Evolutionary conservation across 1,140 invertebrate genomes (phyloP), one percentile per base, ranked within the genome.

Genomic region (Pseudomyrmex cubaensis): DNA sequence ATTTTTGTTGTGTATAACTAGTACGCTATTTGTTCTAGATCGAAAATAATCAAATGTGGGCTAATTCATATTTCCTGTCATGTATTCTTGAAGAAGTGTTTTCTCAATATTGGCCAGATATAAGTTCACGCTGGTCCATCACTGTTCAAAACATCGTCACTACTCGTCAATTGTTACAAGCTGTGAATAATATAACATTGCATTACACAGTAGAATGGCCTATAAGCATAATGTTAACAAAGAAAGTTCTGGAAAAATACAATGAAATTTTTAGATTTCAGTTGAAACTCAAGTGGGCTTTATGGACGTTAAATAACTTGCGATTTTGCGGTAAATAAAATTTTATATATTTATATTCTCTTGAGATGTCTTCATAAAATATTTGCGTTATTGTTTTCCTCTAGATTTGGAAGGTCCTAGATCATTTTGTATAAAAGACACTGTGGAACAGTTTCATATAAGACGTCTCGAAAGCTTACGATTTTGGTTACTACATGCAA

Each of bases 231-330:
- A 89, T 96, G 9, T 92, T 96, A 2, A 95, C 93, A 59, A 91
- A 94, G 4, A 92, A 94, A 63, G 93, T 94, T 50, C 92, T 96
- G 59, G 87, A 92, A 13, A 93, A 95, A 73, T 97, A 96, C 87
- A 96, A 96, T 87, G 92, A 95, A 15, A 94, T 96, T 73, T 96
- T 97, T 90, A 91, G 93, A 56, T 96, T 96, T 90, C 93, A 96
- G 44, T 91, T 97, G 46, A 96, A 96, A 90, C 91, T 96, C 0
- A 96, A 96, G 90, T 95, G 95, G 93, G 95, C 95, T 2, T 91
- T 96, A 15, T 96, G 95, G 93, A 95, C 95, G 2, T 90, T 96
- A 48, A 96, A 96, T 89, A 94, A 95, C 86, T 92, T 96, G 7
- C 88, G 90, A 83, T 96, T 96, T 91, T 90, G 88, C 62, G 94